A percentile compares a stretch with the other conserved stretches of the same genome.
These are phyloP conservation scores for Zosterops borbonicus DNA, from an alignment of 2,113 vertebrate genomes.

Conservation along the genomic window DNA sequence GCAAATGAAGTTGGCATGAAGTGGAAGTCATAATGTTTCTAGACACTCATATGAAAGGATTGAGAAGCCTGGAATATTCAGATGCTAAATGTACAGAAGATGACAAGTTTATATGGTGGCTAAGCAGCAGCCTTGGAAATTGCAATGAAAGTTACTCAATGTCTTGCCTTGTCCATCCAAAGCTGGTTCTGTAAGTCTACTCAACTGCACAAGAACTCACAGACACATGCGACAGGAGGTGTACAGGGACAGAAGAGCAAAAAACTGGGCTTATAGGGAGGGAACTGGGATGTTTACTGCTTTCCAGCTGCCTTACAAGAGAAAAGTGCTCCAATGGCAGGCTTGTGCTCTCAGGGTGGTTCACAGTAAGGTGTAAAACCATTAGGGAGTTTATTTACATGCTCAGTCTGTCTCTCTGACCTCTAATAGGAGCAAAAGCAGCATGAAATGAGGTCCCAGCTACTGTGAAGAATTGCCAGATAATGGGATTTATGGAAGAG, in stretches of 20 bases:
- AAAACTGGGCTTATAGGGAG: not conserved
- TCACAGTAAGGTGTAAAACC: not conserved
- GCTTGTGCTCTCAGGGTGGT: not conserved
- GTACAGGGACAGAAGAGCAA: not conserved
- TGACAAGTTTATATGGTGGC: not conserved
- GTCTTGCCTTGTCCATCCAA: not conserved
- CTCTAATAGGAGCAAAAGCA: not conserved
- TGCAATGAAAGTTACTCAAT: fast-evolving
- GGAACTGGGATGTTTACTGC: not conserved
- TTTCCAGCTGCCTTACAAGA: not conserved
- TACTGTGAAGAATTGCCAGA: not conserved
- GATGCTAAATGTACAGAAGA: not conserved
- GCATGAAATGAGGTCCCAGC: not conserved
- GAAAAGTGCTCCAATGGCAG: fast-evolving
- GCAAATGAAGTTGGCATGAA: not conserved
- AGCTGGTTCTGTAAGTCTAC: not conserved
- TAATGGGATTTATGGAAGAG: not conserved
- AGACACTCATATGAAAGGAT: not conserved
- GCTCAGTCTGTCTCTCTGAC: not conserved
- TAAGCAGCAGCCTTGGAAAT: not conserved
- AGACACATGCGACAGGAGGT: not conserved
- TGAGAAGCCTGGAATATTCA: not conserved
- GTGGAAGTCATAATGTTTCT: not conserved
- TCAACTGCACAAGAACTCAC: not conserved
- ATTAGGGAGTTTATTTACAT: not conserved